Conservation (phyloP, 2,888 invertebrate genomes). For the Terebella lapidaria region DNA sequence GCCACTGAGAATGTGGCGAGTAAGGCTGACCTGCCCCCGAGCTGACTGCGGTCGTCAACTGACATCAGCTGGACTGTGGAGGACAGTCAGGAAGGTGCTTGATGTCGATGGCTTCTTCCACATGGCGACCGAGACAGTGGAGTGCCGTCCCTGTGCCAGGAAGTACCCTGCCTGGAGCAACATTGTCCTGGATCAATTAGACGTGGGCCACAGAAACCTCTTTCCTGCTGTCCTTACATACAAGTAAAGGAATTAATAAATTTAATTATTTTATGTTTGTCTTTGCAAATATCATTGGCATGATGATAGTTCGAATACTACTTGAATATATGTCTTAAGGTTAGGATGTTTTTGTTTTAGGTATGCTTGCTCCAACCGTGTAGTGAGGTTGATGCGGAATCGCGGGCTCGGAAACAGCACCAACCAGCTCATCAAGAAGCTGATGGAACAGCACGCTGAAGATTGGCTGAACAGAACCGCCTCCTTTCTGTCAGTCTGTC, state of each 20-base stretch:
- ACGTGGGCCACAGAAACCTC: slow-evolving; percentile 18
- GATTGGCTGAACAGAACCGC: slow-evolving; percentile 12
- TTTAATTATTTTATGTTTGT: slow-evolving; percentile 1
- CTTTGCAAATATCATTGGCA: not conserved
- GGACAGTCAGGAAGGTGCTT: slow-evolving; percentile 18
- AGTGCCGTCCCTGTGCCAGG: slow-evolving; percentile 17
- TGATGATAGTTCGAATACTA: not conserved
- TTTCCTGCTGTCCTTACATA: slow-evolving; percentile 27
- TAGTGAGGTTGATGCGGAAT: slow-evolving; percentile 20
- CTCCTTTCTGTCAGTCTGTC: slow-evolving; percentile 17
- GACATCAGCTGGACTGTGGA: slow-evolving; percentile 19
- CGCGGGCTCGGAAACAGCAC: slow-evolving; percentile 26
- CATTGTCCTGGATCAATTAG: slow-evolving; percentile 25
- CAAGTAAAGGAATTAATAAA: too few species aligned
- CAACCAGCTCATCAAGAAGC: slow-evolving; percentile 19
- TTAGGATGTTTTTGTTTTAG: not conserved
- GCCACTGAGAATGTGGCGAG: slow-evolving; percentile 5
- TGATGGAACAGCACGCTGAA: slow-evolving; percentile 26
- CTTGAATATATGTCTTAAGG: not conserved
- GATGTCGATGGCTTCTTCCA: slow-evolving; percentile 26
- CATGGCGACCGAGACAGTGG: slow-evolving; percentile 23
- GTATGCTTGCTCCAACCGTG: slow-evolving; percentile 22
- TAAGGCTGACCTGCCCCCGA: not conserved
- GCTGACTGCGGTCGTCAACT: slow-evolving; percentile 12
- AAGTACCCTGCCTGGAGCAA: slow-evolving; percentile 17